Evolutionary conservation across 1,140 invertebrate species (phyloP).

Genomic region (Odontomachus brunneus): DNA sequence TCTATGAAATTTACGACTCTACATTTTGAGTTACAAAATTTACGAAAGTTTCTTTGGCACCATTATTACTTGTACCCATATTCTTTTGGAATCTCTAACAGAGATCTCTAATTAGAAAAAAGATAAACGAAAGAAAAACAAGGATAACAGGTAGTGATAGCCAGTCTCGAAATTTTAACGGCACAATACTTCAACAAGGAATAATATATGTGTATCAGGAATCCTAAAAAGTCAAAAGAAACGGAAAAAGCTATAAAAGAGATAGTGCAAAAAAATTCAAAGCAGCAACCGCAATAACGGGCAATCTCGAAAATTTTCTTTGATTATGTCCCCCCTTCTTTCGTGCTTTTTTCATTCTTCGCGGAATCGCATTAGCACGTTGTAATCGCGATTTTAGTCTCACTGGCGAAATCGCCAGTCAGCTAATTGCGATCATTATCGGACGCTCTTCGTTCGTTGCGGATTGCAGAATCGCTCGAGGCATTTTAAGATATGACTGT

Average conservation of each 20-base stretch:
- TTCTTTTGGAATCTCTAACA: background rate
- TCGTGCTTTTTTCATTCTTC: background rate
- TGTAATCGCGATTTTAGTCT: conserved; percentile 56
- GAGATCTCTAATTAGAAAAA: no score
- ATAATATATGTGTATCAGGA: conserved; percentile 73
- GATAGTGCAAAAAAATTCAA: conserved; percentile 61
- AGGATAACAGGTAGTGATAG: conserved; percentile 79
- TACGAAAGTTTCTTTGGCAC: no score
- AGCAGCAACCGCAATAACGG: conserved; percentile 13
- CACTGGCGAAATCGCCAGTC: conserved; percentile 32
- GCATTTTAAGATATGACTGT: background rate
- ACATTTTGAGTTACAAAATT: no score
- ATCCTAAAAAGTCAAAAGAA: background rate
- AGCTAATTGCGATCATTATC: conserved; percentile 61
- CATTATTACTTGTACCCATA: no score
- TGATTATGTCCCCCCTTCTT: conserved; percentile 4
- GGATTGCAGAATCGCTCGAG: conserved; percentile 15
- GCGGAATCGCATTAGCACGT: conserved; percentile 53
- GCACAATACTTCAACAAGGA: conserved; percentile 71
- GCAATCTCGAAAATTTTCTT: conserved; percentile 7
- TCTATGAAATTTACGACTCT: background rate
- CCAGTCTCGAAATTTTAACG: background rate
- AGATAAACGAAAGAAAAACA: conserved; percentile 69
- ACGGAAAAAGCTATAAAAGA: conserved; percentile 59
- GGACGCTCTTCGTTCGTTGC: conserved; percentile 5